These are phyloP conservation scores for Brachionus calyciflorus DNA, from an alignment of 1,140 invertebrate species.

Conservation along the genomic window DNA sequence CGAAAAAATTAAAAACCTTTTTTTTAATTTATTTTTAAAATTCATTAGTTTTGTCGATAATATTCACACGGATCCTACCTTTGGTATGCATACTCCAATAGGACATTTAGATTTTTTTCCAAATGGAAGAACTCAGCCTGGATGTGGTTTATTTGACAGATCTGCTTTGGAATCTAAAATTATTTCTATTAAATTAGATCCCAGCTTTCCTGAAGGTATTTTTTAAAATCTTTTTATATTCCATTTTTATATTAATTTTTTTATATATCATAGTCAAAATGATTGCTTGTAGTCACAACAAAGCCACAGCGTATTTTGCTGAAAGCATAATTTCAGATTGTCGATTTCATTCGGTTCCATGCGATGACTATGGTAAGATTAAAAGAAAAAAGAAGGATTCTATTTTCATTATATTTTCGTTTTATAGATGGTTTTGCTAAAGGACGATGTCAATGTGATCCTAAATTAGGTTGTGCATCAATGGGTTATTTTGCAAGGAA, in stretches of 20 bases:
- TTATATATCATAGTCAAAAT: neutral
- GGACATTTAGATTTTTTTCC: conserved; percentile 63
- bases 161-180: neutral
- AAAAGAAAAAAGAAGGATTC: too few species aligned
- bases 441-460: conserved; percentile 19
- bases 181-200: neutral
- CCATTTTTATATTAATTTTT: neutral
- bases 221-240: neutral
- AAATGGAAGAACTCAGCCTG: conserved; percentile 63
- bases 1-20: neutral
- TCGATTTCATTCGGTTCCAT: conserved; percentile 14
- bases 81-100: conserved; percentile 54
- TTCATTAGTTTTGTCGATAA: conserved; percentile 74
- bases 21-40: neutral
- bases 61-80: conserved; percentile 80
- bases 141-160: conserved; percentile 10
- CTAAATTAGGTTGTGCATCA: neutral
- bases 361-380: conserved; percentile 28
- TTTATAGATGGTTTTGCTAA: neutral
- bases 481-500: conserved; percentile 44
- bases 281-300: conserved; percentile 34
- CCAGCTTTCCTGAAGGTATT: neutral
- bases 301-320: neutral
- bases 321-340: conserved; percentile 37
- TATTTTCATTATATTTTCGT: too few species aligned